These are phyloP conservation scores for Steinernema hermaphroditum DNA, from an alignment of 2,888 invertebrate genomes.

Conservation along the genomic window DNA sequence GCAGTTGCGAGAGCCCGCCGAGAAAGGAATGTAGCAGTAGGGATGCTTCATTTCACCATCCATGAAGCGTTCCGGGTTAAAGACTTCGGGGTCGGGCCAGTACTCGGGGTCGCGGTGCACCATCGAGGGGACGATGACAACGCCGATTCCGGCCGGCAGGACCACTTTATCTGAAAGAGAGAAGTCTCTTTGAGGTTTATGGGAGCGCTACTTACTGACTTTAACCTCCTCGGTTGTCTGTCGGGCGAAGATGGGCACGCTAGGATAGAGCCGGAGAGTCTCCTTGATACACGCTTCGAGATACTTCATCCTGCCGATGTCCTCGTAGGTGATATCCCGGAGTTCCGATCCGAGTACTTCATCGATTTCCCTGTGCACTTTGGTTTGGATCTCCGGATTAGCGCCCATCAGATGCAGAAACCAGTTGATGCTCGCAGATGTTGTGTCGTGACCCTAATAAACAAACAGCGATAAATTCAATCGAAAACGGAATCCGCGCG, in stretches of 20 bases:
- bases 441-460: conserved; percentile 79
- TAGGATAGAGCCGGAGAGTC: conserved; percentile 63
- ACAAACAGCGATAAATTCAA: neutral
- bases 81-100: conserved; percentile 52
- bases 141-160: conserved; percentile 67
- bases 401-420: conserved; percentile 81
- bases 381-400: conserved; percentile 78
- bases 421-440: conserved; percentile 85
- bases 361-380: conserved; percentile 69
- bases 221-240: conserved; percentile 66
- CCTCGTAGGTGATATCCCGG: conserved; percentile 64
- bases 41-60: conserved; percentile 68
- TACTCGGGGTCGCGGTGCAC: conserved; percentile 67
- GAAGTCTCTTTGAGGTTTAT: neutral
- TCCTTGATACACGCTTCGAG: conserved; percentile 65
- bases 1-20: conserved; percentile 70
- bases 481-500: neutral
- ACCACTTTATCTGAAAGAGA: conserved; percentile 49
- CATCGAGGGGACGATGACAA: conserved; percentile 64
- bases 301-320: conserved; percentile 58
- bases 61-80: conserved; percentile 69
- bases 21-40: conserved; percentile 70
- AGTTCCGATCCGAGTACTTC: conserved; percentile 47
- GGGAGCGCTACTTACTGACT: conserved; percentile 44
- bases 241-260: conserved; percentile 63